Evolutionary conservation across 1,140 invertebrate species (phyloP), one percentile per base, ranked within the genome.

Genomic region (Dendroctonus ponderosae): DNA sequence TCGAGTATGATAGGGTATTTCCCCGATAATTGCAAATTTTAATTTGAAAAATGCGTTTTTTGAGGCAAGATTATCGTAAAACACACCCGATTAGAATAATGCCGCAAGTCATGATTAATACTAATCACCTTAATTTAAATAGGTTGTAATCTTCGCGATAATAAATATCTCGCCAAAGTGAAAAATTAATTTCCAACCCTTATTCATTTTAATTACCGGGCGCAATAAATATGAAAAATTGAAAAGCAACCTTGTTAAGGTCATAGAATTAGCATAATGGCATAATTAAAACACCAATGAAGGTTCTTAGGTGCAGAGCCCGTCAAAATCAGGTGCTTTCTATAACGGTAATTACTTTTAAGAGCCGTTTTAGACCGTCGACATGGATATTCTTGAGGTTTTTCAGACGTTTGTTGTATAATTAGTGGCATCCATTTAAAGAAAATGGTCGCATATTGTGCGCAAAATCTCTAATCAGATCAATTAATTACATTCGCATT

Each of bases 191-290:
- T 57, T 57, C 26, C 52, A 65, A 56, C 62, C 62, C 53, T 65
- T 65, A 65, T 53, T 65, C 62, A 57, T 57, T 65, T 65, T 65
- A 65, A 65, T 65, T 65, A 65, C 62, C 62, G 26, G 53, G 37
- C 62, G 15, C 50, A 65, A 65, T 65, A 65, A 65, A 65, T 65
- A 65, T 65, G 62, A 72, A 72, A 72, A 72, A 74, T 70, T 72
- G 71, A 72, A 74, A 74, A 64, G 66, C 63, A 49, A 49, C 69
- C 68, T 59, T 67, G 57, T 65, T 52, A 58, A 72, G 70, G 71
- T 71, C 71, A 66, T 74, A 71, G 70, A 72, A 74, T 74, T 74
- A 74, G 73, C 73, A 74, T 74, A 74, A 74, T 72, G 68, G 69
- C 54, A 54, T 74, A 74, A 74, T 74, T 74, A 74, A 74, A 74